Conservation (phyloP, 2,797 vertebrate genomes). For the Falco berigora region DNA sequence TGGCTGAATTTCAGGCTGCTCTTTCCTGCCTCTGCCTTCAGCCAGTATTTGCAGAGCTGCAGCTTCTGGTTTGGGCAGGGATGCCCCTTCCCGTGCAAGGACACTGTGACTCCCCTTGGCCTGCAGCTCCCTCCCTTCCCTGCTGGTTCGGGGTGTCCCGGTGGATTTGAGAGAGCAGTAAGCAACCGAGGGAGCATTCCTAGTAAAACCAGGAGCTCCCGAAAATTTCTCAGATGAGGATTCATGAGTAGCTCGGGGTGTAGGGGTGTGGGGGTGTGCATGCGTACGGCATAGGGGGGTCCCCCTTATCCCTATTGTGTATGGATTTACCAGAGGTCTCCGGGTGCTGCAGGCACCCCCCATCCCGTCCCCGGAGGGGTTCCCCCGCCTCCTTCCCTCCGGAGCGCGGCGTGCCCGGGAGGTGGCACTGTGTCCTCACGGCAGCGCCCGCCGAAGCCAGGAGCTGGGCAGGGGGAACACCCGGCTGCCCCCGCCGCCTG, state of each 20-base stretch:
- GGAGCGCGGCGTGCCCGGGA: not conserved
- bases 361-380: fast-evolving
- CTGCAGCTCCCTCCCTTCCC: not conserved
- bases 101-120: not conserved
- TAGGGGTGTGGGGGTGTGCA: too few relatives aligned
- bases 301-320: fast-evolving
- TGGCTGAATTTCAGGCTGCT: not conserved
- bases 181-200: not conserved
- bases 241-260: not conserved
- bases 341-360: fast-evolving
- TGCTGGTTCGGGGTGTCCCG: not conserved
- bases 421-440: constrained; percentile 33
- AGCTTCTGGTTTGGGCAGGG: not conserved
- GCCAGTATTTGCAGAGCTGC: not conserved
- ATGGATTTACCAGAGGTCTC: not conserved
- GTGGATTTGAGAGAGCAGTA: fast-evolving
- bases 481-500: not conserved
- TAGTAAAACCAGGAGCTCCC: not conserved
- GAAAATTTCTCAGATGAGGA: not conserved
- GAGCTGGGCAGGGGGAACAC: too few relatives aligned
- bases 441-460: not conserved
- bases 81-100: not conserved
- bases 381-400: fast-evolving
- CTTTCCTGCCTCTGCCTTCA: not conserved
- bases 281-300: not conserved